A percentile compares a stretch with the other conserved stretches of the same genome.
Conservation (phyloP, 2,888 invertebrate genomes). For the Autographa gamma region DNA sequence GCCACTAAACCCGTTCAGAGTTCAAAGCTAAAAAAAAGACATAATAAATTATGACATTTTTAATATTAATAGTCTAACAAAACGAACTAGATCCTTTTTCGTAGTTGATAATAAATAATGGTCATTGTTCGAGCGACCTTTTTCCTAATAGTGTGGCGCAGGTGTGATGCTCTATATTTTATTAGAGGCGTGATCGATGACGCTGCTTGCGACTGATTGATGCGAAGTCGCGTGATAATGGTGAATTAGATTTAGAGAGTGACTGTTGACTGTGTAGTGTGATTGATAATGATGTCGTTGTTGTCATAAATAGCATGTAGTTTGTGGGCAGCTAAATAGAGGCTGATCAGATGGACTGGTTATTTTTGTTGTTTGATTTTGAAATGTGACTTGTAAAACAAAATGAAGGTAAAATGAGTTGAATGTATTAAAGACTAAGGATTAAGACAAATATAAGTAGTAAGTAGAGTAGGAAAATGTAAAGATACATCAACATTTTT, state of each 20-base stretch:
- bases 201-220: conserved; percentile 10
- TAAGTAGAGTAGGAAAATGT: no score
- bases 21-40: no score
- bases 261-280: not conserved
- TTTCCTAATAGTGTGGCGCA: conserved; percentile 47
- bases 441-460: no score
- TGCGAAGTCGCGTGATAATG: not conserved
- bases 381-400: no score
- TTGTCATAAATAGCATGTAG: not conserved
- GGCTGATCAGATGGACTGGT: no score
- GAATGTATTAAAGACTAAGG: no score
- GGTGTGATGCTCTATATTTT: conserved; percentile 49
- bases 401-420: no score
- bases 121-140: conserved; percentile 42
- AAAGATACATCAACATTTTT: no score
- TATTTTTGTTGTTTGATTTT: no score
- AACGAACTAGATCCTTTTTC: not conserved
- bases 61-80: not conserved
- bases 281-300: not conserved
- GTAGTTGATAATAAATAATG: conserved; percentile 23
- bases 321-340: not conserved
- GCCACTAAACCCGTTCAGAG: no score
- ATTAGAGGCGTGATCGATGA: conserved; percentile 35
- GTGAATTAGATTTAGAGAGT: conserved; percentile 1
- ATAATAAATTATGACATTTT: no score